Base-by-base conservation (phyloP, 2,797 vertebrate genomes). In the Sebastes minor region DNA sequence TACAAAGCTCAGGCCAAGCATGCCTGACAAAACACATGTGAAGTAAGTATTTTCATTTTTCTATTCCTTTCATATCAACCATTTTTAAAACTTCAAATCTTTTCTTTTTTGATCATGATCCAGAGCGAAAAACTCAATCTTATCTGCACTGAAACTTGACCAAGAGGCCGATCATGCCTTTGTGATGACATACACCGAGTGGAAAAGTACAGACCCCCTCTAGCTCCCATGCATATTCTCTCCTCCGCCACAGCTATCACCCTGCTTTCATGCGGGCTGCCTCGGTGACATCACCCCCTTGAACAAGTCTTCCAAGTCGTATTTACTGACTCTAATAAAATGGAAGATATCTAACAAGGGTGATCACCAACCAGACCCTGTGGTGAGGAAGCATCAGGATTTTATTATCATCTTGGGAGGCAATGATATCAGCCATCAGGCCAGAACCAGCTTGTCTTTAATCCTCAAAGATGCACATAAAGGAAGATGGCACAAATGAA, bases 171-270 rank as follows among this genome's bases (percentile, higher is more conserved):
- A 91, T 93, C 89, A 91, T 94, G 82, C 92, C 89, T 94, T 87
- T 86, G 89, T 74, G 90, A 92, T 94, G 92, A 94, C 93, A 94
- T 84, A 85, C 32, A 74, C 82, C 35, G 16, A 91, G 89, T 93
- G 93, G 92, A 94, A 94, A 95, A 93, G 86, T 93, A 94, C 94
- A 93, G 90, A 90, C 88, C 88, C 91, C 90, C 82, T 81, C 80
- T 57, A 81, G 82, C 90, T 83, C 80, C 75, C 72, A 88, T 89
- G 79, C 79, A 83, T 88, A 88, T 85, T 88, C 89, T 91, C 80
- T 90, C 82, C 90, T 91, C 74, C 18, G 14, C 88, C 81, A 20
- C 88, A 89, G 90, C 86, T 86, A 88, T 92, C 90, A 46, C 81
- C 86, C 81, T 88, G 53, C 89, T 93, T 92, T 95, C 85, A 94